These are phyloP conservation scores for Zaprionus davidi DNA, from an alignment of 1,140 invertebrate genomes.

Conservation along the genomic window DNA sequence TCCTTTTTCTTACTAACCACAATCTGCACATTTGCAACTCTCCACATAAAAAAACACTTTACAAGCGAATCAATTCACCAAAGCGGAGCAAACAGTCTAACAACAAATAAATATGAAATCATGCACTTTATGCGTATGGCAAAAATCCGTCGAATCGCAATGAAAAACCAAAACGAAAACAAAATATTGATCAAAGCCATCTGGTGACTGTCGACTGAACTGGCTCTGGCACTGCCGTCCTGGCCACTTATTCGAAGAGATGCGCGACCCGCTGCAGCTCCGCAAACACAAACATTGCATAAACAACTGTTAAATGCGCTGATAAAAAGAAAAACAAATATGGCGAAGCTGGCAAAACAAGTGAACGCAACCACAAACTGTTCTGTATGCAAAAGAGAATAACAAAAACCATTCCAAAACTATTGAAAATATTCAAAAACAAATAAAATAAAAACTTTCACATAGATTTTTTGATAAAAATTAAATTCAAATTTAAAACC, in stretches of 20 bases:
- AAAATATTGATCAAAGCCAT: constrained; percentile 24
- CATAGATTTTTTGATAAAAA: too few species aligned
- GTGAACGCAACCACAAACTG: not conserved
- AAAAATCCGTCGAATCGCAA: constrained; percentile 41
- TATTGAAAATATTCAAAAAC: not conserved
- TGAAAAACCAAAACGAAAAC: constrained; percentile 16
- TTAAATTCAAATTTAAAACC: too few species aligned
- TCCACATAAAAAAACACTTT: not conserved
- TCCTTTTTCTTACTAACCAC: not conserved
- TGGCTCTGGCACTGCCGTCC: constrained; percentile 14
- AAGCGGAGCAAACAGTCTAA: constrained; percentile 48
- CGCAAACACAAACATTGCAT: constrained; percentile 57
- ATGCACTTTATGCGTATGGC: constrained; percentile 72
- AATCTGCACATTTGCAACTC: not conserved
- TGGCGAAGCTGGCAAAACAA: not conserved
- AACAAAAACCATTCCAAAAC: not conserved
- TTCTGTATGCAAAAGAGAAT: not conserved
- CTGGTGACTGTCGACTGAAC: constrained; percentile 2
- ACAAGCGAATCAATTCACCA: constrained; percentile 40
- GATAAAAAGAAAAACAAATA: constrained; percentile 29
- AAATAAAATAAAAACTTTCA: not conserved
- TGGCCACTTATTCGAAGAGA: constrained; percentile 40
- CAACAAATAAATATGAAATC: constrained; percentile 76
- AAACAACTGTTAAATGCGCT: constrained; percentile 64
- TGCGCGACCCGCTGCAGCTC: constrained; percentile 31